phyloP scores from a whole-genome alignment of 2,113 vertebrate genomes.

The Boleophthalmus pectinirostris region DNA sequence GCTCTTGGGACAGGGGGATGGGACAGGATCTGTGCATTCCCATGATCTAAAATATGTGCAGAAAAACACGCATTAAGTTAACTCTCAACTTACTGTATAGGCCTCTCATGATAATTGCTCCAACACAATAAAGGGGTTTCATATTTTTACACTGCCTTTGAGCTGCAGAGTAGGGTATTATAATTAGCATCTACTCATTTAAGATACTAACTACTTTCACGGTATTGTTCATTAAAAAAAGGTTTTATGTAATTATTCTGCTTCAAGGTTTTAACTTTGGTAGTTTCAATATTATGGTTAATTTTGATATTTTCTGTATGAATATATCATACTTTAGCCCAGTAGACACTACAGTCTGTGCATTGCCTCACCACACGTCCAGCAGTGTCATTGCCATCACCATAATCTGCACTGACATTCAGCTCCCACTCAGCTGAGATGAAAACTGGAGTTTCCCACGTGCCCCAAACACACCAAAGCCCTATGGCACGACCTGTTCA shows the following conservation, averaged over 20 bases:
- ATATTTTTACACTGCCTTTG: too few relatives aligned
- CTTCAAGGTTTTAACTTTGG: too few relatives aligned
- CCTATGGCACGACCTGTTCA: constrained; percentile 44
- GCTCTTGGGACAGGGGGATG: constrained; percentile 46
- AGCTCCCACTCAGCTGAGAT: constrained; percentile 42
- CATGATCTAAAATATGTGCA: background rate
- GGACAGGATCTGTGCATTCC: constrained; percentile 9
- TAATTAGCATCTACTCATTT: too few relatives aligned
- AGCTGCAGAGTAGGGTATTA: too few relatives aligned
- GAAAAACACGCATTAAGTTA: background rate
- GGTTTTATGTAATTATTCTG: too few relatives aligned
- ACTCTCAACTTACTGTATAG: background rate
- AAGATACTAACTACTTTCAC: too few relatives aligned
- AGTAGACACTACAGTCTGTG: constrained; percentile 55
- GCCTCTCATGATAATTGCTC: too few relatives aligned
- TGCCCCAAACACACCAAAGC: constrained; percentile 20
- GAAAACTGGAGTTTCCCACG: constrained; percentile 33
- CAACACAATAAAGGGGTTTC: too few relatives aligned
- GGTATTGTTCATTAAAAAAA: too few relatives aligned
- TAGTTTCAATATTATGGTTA: too few relatives aligned
- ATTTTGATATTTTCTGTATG: too few relatives aligned
- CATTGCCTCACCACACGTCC: constrained; percentile 60
- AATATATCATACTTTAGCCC: constrained; percentile 11
- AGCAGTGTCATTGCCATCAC: constrained; percentile 49
- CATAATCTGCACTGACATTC: constrained; percentile 52